Evolutionary conservation across 2,113 vertebrate genomes (phyloP), one percentile per base, ranked within the genome.

Genomic region (Phasianus colchicus): DNA sequence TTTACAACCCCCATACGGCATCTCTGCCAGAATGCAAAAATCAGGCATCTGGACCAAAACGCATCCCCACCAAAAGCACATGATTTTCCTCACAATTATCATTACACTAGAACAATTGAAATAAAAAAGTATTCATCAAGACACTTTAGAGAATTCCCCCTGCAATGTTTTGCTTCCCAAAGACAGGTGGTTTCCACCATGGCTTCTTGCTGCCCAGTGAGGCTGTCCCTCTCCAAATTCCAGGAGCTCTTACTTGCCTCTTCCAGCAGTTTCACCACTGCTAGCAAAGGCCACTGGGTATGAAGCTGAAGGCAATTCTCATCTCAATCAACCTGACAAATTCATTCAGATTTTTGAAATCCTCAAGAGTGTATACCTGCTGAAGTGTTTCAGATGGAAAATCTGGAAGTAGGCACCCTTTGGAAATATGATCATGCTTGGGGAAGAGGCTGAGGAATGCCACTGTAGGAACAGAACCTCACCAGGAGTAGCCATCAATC

Each of bases 41-140:
- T 3, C 74, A 36, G 66, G 52, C 66, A 60, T 72, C 34, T 29
- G 45, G 20, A 40, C 22, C 22, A 48, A 78, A 86, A 69, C 6
- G 11, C 34, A 40, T 16, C 16, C 14, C 9, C 17, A 16, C 3
- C 16, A 50, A 34, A 32, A 25, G 6, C 34, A n/a, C 12, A 17
- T 0, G 2, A 11, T 84, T 43, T 70, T 32, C 38, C n/a, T 57
- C 1, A 1, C 4, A 32, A 7, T 20, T 66, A 21, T 5, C 0
- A 4, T 43, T 54, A 58, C 13, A 45, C 16, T 9, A 16, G 6
- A 7, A 5, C 42, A 71, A 64, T 67, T 78, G 64, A 47, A 17
- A 78, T 17, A 19, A 74, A 14, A 13, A 45, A 66, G 48, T 74
- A 77, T 21, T 9, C 50, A 58, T 38, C 20, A 38, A 77, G 32